Conservation (phyloP, 2,113 vertebrate genomes). For the Tupaia tana region DNA sequence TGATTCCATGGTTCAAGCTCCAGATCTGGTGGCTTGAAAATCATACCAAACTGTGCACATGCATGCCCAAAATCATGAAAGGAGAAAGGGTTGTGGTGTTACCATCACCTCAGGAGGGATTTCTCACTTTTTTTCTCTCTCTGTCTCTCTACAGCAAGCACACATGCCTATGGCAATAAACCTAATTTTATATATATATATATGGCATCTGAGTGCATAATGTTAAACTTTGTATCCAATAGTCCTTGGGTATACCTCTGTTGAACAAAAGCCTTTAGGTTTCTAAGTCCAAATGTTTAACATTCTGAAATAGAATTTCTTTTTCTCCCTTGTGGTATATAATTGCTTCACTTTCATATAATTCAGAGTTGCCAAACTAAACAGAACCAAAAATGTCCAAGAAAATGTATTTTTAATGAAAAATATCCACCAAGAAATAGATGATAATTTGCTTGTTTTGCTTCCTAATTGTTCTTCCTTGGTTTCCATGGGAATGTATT, state of each 20-base stretch:
- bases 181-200: too few relatives aligned
- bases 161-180: too few relatives aligned
- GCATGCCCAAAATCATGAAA: too few relatives aligned
- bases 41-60: too few relatives aligned
- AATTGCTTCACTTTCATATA: not conserved
- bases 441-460: not conserved
- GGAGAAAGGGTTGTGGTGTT: too few relatives aligned
- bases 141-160: too few relatives aligned
- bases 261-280: not conserved
- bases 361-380: slow-evolving; percentile 27
- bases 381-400: not conserved
- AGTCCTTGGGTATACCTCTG: not conserved
- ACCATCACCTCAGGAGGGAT: too few relatives aligned
- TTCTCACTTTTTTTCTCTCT: too few relatives aligned
- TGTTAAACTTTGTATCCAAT: not conserved
- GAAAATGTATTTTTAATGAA: not conserved
- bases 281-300: not conserved
- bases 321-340: not conserved
- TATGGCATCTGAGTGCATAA: not conserved
- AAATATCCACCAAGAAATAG: slow-evolving; percentile 28
- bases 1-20: too few relatives aligned
- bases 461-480: slow-evolving; percentile 37
- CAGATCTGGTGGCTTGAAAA: too few relatives aligned
- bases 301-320: not conserved
- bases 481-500: slow-evolving; percentile 59